A percentile compares a stretch with the other conserved stretches of the same genome.
These are phyloP conservation scores for Pygoscelis antarcticus DNA, from an alignment of 2,113 vertebrate genomes.

Conservation along the genomic window DNA sequence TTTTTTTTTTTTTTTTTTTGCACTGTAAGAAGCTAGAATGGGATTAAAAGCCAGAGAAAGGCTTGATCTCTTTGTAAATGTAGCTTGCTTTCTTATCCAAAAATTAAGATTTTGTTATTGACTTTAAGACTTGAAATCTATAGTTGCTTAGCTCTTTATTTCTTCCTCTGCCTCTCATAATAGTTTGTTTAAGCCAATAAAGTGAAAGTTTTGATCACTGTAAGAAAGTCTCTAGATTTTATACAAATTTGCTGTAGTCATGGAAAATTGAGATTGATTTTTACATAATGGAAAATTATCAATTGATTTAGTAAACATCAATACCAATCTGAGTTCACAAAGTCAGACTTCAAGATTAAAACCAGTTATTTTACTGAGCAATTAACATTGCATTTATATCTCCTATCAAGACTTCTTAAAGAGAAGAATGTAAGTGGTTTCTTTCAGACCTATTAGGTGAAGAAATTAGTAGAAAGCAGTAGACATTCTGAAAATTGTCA, in stretches of 20 bases:
- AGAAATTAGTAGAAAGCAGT: neutral
- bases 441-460: neutral
- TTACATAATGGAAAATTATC: slow-evolving; percentile 53
- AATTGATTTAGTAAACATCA: slow-evolving; percentile 32
- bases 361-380: neutral
- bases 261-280: slow-evolving; percentile 58
- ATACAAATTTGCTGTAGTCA: slow-evolving; percentile 6
- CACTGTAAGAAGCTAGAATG: neutral
- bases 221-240: slow-evolving; percentile 2
- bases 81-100: neutral
- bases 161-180: neutral
- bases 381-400: slow-evolving; percentile 18
- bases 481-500: neutral
- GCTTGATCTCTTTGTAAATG: neutral
- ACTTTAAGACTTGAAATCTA: neutral
- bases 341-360: slow-evolving; percentile 36
- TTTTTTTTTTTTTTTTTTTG: neutral
- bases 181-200: neutral
- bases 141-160: neutral
- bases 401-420: neutral
- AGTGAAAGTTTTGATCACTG: neutral
- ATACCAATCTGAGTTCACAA: slow-evolving; percentile 45
- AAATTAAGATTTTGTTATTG: neutral
- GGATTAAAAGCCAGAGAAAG: neutral
- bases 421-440: neutral